Evolutionary conservation across 2,113 vertebrate genomes (phyloP).

Genomic region (Etheostoma cragini): DNA sequence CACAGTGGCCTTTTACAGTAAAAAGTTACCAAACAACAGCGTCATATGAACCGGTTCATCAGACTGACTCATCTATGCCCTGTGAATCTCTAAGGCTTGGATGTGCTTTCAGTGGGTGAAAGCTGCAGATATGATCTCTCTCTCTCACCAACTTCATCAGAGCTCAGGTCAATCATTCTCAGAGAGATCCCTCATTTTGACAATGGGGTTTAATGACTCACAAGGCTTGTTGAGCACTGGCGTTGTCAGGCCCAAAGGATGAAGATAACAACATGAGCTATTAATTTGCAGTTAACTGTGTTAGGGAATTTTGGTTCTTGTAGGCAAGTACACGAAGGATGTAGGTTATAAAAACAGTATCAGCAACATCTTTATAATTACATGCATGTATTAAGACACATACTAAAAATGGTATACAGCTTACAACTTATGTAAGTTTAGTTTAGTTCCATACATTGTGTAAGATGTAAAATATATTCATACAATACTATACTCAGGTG

Average conservation of each 20-base stretch:
- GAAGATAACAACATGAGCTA: slow-evolving; percentile 29
- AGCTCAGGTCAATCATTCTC: slow-evolving; percentile 29
- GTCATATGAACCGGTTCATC: background rate
- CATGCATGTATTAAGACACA: background rate
- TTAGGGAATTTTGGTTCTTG: background rate
- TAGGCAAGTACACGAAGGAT: background rate
- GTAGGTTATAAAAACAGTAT: background rate
- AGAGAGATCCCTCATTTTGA: slow-evolving; percentile 46
- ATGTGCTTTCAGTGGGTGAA: slow-evolving; percentile 55
- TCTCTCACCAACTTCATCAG: slow-evolving; percentile 26
- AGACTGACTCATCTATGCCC: slow-evolving; percentile 16
- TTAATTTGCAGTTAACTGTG: slow-evolving; percentile 46
- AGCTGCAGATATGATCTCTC: slow-evolving; percentile 51
- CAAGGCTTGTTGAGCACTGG: slow-evolving; percentile 15
- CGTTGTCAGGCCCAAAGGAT: slow-evolving; percentile 21
- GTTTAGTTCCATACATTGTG: background rate
- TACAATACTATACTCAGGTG: background rate
- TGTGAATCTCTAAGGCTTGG: background rate
- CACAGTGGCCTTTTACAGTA: background rate
- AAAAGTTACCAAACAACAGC: background rate
- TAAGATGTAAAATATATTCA: background rate
- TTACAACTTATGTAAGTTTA: background rate
- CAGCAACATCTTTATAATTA: background rate
- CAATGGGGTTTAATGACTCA: slow-evolving; percentile 67
- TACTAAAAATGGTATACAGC: background rate